A percentile compares a stretch with the other conserved stretches of the same genome.
These are phyloP conservation scores for Graphium colonna DNA, from an alignment of 2,888 invertebrate species.

Conservation along the genomic window DNA sequence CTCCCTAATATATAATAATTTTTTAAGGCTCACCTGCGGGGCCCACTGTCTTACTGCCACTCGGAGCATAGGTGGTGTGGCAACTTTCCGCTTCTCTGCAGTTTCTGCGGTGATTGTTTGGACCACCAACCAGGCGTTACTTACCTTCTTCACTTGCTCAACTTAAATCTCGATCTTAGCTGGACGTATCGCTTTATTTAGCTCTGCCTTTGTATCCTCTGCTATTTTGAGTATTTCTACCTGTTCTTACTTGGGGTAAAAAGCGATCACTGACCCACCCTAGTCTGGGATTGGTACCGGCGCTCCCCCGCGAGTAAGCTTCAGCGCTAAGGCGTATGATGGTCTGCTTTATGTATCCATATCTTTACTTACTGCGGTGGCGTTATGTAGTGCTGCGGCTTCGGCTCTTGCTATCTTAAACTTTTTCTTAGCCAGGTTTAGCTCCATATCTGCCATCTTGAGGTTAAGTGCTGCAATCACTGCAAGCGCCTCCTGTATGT, in stretches of 20 bases:
- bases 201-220: conserved; percentile 2
- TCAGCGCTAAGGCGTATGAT: not conserved
- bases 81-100: not conserved
- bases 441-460: too few relatives aligned
- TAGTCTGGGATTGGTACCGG: too few relatives aligned
- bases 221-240: not conserved
- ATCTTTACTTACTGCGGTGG: too few relatives aligned
- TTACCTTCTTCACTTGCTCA: not conserved
- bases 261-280: not conserved
- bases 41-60: not conserved
- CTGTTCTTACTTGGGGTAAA: not conserved
- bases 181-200: not conserved
- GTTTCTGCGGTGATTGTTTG: not conserved
- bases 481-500: too few relatives aligned
- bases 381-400: too few relatives aligned
- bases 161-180: not conserved
- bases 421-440: too few relatives aligned
- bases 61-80: not conserved
- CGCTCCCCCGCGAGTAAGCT: too few relatives aligned
- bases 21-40: not conserved
- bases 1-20: too few relatives aligned
- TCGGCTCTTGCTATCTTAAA: too few relatives aligned
- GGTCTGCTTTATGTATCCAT: too few relatives aligned
- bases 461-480: too few relatives aligned
- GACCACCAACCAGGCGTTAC: conserved; percentile 1